Evolutionary conservation across 2,888 invertebrate genomes (phyloP).

Genomic region (Coelopa pilipes): DNA sequence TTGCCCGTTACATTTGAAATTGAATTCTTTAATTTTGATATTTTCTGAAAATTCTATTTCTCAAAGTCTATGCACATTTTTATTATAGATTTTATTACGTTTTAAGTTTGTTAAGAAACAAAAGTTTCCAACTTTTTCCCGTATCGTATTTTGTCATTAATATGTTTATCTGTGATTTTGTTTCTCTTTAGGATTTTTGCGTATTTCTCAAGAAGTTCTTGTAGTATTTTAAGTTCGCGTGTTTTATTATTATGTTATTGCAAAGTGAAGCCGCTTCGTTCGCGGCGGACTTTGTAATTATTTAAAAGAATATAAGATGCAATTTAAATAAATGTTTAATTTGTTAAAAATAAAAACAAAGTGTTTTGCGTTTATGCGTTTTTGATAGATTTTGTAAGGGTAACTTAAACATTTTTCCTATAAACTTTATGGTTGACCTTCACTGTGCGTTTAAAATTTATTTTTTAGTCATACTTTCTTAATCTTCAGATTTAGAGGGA

Average conservation of each 20-base stretch:
- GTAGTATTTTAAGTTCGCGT: conserved; percentile 38
- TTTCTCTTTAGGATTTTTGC: conserved; percentile 34
- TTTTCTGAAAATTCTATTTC: conserved; percentile 5
- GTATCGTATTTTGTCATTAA: conserved; percentile 33
- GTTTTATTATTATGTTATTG: conserved; percentile 29
- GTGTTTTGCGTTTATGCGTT: background rate
- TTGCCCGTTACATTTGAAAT: background rate
- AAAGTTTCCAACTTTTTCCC: conserved; percentile 35
- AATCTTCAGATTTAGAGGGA: too few relatives aligned
- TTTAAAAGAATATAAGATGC: conserved; percentile 9
- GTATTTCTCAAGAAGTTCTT: conserved; percentile 22
- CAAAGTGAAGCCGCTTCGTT: background rate
- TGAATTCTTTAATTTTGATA: conserved; percentile 4
- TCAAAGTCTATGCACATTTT: conserved; percentile 18
- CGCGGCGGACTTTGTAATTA: background rate
- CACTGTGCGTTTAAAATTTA: background rate
- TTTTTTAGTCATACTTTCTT: too few relatives aligned
- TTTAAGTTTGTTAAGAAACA: too few relatives aligned
- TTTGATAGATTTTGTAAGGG: background rate
- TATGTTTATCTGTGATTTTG: conserved; percentile 38
- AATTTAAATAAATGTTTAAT: conserved; percentile 20
- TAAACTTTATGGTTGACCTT: background rate
- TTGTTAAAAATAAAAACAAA: conserved; percentile 17
- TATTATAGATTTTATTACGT: too few relatives aligned
- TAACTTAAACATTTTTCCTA: background rate